These are phyloP conservation scores for Pica pica DNA, from an alignment of 2,113 vertebrate genomes.

Conservation along the genomic window DNA sequence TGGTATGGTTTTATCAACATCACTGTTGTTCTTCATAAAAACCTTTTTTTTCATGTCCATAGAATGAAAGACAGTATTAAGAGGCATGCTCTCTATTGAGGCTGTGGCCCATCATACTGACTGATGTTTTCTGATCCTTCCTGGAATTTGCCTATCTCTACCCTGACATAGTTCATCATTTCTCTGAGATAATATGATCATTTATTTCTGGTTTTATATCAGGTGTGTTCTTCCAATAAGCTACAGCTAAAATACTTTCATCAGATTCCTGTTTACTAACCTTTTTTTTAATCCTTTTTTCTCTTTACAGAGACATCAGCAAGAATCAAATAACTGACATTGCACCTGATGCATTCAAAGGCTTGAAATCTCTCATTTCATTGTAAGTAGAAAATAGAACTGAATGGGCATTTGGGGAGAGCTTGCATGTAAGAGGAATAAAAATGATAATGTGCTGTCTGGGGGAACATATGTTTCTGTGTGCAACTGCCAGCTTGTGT, in stretches of 20 bases:
- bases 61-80: background rate
- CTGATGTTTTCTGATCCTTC: background rate
- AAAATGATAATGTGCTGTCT: constrained; percentile 33
- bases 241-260: background rate
- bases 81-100: background rate
- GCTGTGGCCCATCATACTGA: background rate
- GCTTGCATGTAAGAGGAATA: background rate
- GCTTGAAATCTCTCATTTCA: constrained; percentile 94
- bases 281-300: background rate
- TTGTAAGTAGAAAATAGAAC: constrained; percentile 83
- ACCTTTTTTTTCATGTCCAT: background rate
- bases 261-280: background rate
- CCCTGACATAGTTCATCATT: background rate
- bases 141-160: background rate
- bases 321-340: constrained; percentile 99
- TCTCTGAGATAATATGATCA: background rate
- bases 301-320: constrained; percentile 90
- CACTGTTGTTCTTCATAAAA: background rate
- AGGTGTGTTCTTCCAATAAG: background rate
- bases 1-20: background rate
- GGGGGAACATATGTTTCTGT: constrained; percentile 50
- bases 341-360: constrained; percentile 92
- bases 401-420: background rate
- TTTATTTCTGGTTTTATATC: background rate
- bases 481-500: constrained; percentile 53